Evolutionary conservation across 1,140 invertebrate genomes (phyloP), one percentile per base, ranked within the genome.

Genomic region (Pemphigus obesinymphae): DNA sequence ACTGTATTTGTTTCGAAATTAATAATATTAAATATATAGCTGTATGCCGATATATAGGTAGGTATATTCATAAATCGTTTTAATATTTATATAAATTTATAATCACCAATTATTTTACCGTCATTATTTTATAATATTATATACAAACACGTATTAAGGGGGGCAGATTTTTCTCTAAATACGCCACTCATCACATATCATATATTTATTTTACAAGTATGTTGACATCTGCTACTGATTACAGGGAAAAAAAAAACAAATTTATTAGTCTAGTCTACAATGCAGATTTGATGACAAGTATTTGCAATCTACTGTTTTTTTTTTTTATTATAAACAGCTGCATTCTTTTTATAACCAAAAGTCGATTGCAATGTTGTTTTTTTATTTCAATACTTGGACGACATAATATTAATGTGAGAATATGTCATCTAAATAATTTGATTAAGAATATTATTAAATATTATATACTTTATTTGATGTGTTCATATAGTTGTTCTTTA

Each of bases 381-480:
- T 48, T 15, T 43, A 3, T 72, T 48, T 73, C 0, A 50, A 73
- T 50, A n/a, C 7, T n/a, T 10, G 0, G 4, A 15, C 1, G 5
- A 45, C 31, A 80, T 63, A 73, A 29, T 63, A 80, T 61, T 73
- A 26, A 61, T 61, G 75, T 80, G 55, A 55, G 53, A 80, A 80
- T 17, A 80, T 31, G 26, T 31, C 3, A 11, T 15, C 11, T 37
- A 55, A 76, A 20, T 55, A 53, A 48, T 53, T 45, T 45, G 15
- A 23, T 34, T 61, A 6, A 6, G 31, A 61, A 61, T 17, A 5
- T 8, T 23, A 26, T n/a, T 37, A 3, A 5, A 26, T 66, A 66
- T 66, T 34, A 40, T 37, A 40, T 37, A 34, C 17, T 55, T 55
- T 26, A 55, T 26, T n/a, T n/a, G n/a, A 29, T 58, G 10, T 34